Percentiles rank a stretch among this genome's conserved stretches.
These are phyloP conservation scores for Diorhabda carinulata DNA, from an alignment of 1,140 invertebrate genomes.

Conservation along the genomic window DNA sequence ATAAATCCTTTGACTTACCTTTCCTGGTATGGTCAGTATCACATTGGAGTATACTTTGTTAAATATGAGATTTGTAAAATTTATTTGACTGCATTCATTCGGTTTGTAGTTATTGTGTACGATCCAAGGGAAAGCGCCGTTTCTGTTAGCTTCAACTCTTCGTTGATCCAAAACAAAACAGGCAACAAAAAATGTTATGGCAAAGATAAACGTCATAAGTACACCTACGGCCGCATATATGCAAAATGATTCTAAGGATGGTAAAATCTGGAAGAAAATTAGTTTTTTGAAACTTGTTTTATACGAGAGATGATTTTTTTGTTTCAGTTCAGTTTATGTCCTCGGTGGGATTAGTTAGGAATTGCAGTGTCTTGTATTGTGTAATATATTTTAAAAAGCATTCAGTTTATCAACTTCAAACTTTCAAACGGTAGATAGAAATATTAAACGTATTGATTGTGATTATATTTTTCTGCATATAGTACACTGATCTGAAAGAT, in stretches of 20 bases:
- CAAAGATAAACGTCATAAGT: slow-evolving; percentile 68
- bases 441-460: too few relatives aligned
- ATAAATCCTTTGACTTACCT: slow-evolving; percentile 46
- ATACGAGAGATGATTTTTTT: too few relatives aligned
- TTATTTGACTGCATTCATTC: slow-evolving; percentile 46
- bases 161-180: slow-evolving; percentile 66
- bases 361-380: too few relatives aligned
- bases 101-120: slow-evolving; percentile 55
- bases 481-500: too few relatives aligned
- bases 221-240: slow-evolving; percentile 70
- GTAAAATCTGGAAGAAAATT: slow-evolving; percentile 59
- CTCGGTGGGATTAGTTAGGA: too few relatives aligned
- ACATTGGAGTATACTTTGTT: slow-evolving; percentile 55
- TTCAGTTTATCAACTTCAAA: too few relatives aligned
- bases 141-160: slow-evolving; percentile 59
- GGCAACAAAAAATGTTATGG: slow-evolving; percentile 75
- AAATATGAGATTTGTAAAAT: slow-evolving; percentile 50
- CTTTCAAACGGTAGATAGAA: too few relatives aligned
- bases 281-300: too few relatives aligned
- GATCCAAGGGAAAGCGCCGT: slow-evolving; percentile 66
- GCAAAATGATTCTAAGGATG: slow-evolving; percentile 70
- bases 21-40: slow-evolving; percentile 55
- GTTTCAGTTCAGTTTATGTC: too few relatives aligned
- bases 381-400: too few relatives aligned
- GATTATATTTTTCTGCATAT: too few relatives aligned